Conservation (phyloP, 2,888 invertebrate genomes). For the Apamea monoglypha region DNA sequence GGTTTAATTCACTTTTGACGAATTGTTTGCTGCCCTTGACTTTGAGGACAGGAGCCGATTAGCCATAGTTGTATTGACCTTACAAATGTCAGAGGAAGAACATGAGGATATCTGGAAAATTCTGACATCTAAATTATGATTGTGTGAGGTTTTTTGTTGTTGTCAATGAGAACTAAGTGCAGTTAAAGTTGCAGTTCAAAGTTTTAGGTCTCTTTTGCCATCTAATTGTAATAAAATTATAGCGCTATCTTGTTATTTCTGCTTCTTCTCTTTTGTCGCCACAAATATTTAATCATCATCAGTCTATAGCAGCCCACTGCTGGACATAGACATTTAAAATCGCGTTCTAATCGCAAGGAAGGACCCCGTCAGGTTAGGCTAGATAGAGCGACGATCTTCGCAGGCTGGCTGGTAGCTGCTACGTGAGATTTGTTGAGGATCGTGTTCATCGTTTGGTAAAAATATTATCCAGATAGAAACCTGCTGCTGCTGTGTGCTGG, state of each 20-base stretch:
- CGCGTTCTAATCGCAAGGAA: no score
- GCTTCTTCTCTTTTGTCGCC: not conserved
- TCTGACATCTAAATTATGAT: slow-evolving; percentile 44
- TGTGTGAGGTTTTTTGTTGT: slow-evolving; percentile 4
- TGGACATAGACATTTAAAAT: not conserved
- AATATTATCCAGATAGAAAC: not conserved
- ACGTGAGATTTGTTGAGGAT: not conserved
- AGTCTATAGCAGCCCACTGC: not conserved
- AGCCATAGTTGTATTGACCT: slow-evolving; percentile 52
- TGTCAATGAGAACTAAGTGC: not conserved
- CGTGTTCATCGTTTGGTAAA: not conserved
- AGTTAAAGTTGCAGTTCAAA: not conserved
- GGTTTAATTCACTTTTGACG: slow-evolving; percentile 67
- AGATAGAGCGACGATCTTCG: not conserved
- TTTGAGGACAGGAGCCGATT: slow-evolving; percentile 65
- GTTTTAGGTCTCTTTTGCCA: not conserved
- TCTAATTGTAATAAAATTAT: not conserved
- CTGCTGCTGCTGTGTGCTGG: no score
- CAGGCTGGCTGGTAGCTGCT: no score
- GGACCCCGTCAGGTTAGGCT: not conserved
- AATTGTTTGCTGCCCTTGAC: slow-evolving; percentile 67
- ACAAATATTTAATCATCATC: not conserved
- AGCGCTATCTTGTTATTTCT: not conserved
- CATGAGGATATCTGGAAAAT: slow-evolving; percentile 8
- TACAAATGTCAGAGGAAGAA: slow-evolving; percentile 53